Evolutionary conservation across 2,797 vertebrate genomes (phyloP).

Genomic region (Cheirogaleus major): DNA sequence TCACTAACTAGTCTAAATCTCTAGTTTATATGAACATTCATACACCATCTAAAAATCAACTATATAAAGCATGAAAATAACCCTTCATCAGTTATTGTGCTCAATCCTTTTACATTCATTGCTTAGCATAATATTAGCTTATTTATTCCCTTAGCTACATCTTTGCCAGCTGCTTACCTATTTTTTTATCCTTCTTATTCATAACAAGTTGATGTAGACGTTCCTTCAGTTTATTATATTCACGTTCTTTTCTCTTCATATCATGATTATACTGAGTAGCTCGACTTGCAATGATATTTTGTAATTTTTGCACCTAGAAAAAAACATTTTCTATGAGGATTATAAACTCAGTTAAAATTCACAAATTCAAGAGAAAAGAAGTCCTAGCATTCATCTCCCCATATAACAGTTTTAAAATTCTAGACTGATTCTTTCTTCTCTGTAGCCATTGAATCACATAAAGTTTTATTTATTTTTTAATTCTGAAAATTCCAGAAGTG

Average conservation of each 20-base stretch:
- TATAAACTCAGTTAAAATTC: neutral
- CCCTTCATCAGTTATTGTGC: neutral
- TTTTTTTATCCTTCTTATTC: conserved; percentile 95
- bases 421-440: neutral
- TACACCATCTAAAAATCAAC: neutral
- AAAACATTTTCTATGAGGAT: conserved; percentile 36
- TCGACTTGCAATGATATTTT: conserved; percentile 95
- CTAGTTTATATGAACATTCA: neutral
- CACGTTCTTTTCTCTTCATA: conserved; percentile 97
- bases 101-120: neutral
- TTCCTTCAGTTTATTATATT: conserved; percentile 95
- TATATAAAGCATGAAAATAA: neutral
- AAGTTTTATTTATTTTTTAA: neutral
- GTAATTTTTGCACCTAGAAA: conserved; percentile 95
- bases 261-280: conserved; percentile 97
- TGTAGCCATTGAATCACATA: neutral
- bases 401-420: neutral
- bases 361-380: conserved; percentile 2
- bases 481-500: conserved; percentile 4
- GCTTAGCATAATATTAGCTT: neutral
- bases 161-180: conserved; percentile 84
- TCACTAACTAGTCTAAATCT: neutral
- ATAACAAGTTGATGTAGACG: conserved; percentile 95
- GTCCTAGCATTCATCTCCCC: neutral
- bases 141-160: neutral